Evolutionary conservation across 2,797 vertebrate genomes (phyloP), one percentile per base, ranked within the genome.

Genomic region (Leptoclinus maculatus): DNA sequence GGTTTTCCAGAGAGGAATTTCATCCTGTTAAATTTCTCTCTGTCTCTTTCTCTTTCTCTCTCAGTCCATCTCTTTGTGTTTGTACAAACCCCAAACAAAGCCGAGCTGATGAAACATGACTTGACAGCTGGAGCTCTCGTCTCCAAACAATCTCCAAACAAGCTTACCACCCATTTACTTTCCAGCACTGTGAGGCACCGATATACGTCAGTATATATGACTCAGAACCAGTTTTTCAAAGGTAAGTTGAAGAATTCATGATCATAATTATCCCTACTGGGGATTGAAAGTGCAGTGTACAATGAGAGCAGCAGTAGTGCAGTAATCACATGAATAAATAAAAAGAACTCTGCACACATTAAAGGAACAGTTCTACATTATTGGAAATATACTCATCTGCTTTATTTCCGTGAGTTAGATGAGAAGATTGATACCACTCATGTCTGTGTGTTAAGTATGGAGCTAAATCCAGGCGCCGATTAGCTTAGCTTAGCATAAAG

Each of bases 91-190:
- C 60, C 73, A 81, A 83, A 86, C 80, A 86, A 76, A 83, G 69
- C 54, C 32, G 17, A 74, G 64, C 67, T 87, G 87, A 90, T 76
- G 88, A 86, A 82, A 88, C 71, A 32, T 25, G 82, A 80, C 79
- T 78, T 85, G 86, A 90, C 87, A 90, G 85, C 81, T 79, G 67
- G 76, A 87, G 83, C 84, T 84, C 51, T 80, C 64, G 3, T 87
- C 78, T 87, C 72, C 71, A 82, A 85, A 88, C 80, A 87, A 57
- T 65, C 80, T 85, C 53, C 53, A 75, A 83, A 88, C 77, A 80
- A 83, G 54, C 68, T 45, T 10, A 34, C 63, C 25, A 67, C 70
- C 53, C 12, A 38, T 80, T 79, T 76, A 13, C 36, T 79, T 62
- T 83, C 43, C 57, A 71, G 53, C 53, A 36, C 74, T 12, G 23